These are phyloP conservation scores for Zaprionus ghesquierei DNA, from an alignment of 1,140 invertebrate species.

Conservation along the genomic window DNA sequence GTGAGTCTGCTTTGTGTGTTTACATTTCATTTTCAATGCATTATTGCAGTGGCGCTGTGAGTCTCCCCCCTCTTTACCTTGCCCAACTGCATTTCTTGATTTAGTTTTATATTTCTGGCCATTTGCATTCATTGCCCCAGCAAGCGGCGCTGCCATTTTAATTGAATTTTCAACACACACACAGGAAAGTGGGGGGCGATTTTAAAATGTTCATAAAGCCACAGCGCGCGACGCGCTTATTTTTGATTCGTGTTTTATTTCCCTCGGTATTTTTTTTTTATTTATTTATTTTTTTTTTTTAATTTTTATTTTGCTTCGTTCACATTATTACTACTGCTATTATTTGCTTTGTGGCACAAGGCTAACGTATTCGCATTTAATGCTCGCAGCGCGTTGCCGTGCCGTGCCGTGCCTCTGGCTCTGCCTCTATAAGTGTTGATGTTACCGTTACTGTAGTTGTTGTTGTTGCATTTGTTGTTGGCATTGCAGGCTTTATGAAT, in stretches of 20 bases:
- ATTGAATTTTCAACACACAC: slow-evolving; percentile 64
- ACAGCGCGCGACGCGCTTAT: slow-evolving; percentile 42
- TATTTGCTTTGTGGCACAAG: slow-evolving; percentile 67
- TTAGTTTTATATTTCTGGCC: slow-evolving; percentile 60
- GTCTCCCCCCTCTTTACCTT: neutral
- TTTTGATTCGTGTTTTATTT: slow-evolving; percentile 52
- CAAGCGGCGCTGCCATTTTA: slow-evolving; percentile 58
- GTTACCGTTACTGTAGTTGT: slow-evolving; percentile 27
- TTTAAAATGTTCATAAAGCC: slow-evolving; percentile 60
- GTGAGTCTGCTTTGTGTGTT: slow-evolving; percentile 22
- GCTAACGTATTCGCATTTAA: slow-evolving; percentile 52
- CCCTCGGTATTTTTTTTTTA: slow-evolving; percentile 13
- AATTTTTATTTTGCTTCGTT: slow-evolving; percentile 20
- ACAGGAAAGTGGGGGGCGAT: slow-evolving; percentile 61
- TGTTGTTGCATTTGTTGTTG: slow-evolving; percentile 25
- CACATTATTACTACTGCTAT: slow-evolving; percentile 71
- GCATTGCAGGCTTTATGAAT: slow-evolving; percentile 54
- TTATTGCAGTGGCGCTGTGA: too few species aligned
- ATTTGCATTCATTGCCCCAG: slow-evolving; percentile 68
- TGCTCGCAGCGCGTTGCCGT: slow-evolving; percentile 4
- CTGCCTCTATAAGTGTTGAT: neutral
- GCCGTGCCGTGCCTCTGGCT: neutral
- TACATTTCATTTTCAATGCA: slow-evolving; percentile 45
- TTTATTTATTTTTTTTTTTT: slow-evolving; percentile 45
- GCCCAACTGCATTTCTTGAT: slow-evolving; percentile 23